Evolutionary conservation across 2,888 invertebrate species (phyloP).

Genomic region (Eilema depressum): DNA sequence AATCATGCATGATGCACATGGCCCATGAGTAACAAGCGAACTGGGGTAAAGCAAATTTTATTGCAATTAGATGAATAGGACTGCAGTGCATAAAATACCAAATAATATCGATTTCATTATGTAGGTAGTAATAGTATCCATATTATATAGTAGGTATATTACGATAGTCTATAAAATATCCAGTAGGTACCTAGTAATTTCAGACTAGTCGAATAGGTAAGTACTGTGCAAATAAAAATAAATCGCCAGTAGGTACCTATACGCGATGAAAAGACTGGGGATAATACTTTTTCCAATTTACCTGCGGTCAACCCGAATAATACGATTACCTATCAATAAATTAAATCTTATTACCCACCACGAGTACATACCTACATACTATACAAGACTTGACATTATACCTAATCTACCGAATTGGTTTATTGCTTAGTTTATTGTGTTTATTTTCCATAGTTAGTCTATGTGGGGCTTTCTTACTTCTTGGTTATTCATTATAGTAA

Average conservation of each 20-base stretch:
- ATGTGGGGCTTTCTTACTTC: not conserved
- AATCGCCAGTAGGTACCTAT: slow-evolving; percentile 22
- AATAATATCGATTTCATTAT: too few relatives aligned
- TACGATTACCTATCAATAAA: slow-evolving; percentile 61
- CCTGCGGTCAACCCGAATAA: slow-evolving; percentile 47
- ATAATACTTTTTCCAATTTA: slow-evolving; percentile 54
- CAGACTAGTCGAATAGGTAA: too few relatives aligned
- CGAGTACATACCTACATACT: too few relatives aligned
- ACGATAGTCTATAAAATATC: too few relatives aligned
- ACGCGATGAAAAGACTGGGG: slow-evolving; percentile 21
- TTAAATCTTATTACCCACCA: slow-evolving; percentile 58
- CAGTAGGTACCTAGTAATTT: too few relatives aligned
- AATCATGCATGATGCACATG: too few relatives aligned
- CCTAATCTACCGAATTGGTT: slow-evolving; percentile 9
- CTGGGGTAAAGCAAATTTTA: too few relatives aligned
- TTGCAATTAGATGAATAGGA: too few relatives aligned
- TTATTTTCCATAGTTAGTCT: not conserved
- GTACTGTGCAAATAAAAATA: not conserved
- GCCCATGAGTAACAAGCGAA: too few relatives aligned
- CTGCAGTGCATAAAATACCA: too few relatives aligned
- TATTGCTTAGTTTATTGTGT: not conserved
- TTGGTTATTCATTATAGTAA: not conserved
- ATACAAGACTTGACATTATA: slow-evolving; percentile 51
- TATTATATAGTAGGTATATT: too few relatives aligned
- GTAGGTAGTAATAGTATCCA: too few relatives aligned